Evolutionary conservation across 2,888 invertebrate species (phyloP), one percentile per base, ranked within the genome.

Genomic region (Romanomermis culicivorax): DNA sequence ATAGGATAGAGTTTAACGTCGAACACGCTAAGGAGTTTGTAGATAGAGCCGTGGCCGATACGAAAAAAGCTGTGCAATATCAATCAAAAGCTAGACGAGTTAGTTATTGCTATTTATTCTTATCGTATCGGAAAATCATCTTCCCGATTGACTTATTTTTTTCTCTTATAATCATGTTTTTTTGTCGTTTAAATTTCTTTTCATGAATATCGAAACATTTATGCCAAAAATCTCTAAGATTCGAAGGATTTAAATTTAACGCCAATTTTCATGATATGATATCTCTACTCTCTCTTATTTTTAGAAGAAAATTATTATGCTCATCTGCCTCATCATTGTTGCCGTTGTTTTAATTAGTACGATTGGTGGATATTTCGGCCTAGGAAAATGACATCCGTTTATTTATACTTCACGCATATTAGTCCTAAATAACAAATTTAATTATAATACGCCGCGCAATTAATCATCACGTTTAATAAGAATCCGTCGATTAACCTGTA

Each of bases 1-100:
- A 99, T 81, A 85, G 95, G 78, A 97, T 97, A 78, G 97, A 97
- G 77, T 97, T 93, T 79, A 97, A 99, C 79, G 97, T 99, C 75
- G 93, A 95, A 77, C 93, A 95, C 76, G 93, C 97, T 70, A 91
- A 93, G 77, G 97, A 97, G 78, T 97, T 93, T 78, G 93, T 97
- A 75, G 93, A 97, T 79, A 89, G 93, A 71, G 97, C 97, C 72
- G 95, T 93, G 73, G 89, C 91, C 79, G 97, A 97, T 77, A 97
- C 95, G 76, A 97, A 97, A 81, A 97, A 97, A 80, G 97, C 97
- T 75, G 86, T 97, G 74, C 91, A 91, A 80, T 97, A 95, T 79
- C 97, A 97, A 80, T 93, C 93, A 80, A 93, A 93, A 82, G 97
- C 97, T 72, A 82, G 91, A 77, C 85, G 88, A 86, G 88, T 88